Base-by-base conservation (phyloP, 2,113 vertebrate genomes). In the Bubalus kerabau region DNA sequence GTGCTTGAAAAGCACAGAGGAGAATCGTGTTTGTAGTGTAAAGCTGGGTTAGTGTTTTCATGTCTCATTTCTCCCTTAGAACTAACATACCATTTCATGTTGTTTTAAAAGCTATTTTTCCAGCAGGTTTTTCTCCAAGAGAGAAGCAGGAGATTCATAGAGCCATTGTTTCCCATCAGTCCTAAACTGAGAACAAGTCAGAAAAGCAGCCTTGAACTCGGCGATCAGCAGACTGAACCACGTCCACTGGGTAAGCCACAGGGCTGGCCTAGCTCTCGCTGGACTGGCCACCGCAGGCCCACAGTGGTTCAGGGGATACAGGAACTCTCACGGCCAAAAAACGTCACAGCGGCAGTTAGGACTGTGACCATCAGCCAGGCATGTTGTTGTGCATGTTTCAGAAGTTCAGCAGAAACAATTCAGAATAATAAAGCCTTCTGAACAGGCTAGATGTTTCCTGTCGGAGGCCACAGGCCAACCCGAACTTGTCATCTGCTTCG, bases 401-500 rank as follows among this genome's bases (percentile, higher is more conserved):
- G 71, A 90, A 90, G 26, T n/a, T n/a, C 86, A 90, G 81, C 95
- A 84, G 96, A 90, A 84, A 71, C 26, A 4, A 80, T 48, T 57
- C 3, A 15, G 89, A 56, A 60, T 21, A 91, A 91, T 16, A 23
- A 40, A 64, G 40, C 59, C 91, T 92, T 85, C 52, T 78, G 59
- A 85, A 78, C 40, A 50, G 81, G 57, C 64, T 48, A 15, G 62
- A 14, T 21, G 48, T 26, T 91, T 93, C 93, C 91, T 60, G 60
- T 93, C 13, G 5, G 87, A 81, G 83, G 78, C 78, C 59, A 26
- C 74, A 81, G 94, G 92, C 62, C 52, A 48, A 40, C 87, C 57
- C 11, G 0, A 46, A 62, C 57, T 24, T 36, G 3, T 40, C 82
- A 40, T n/a, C 84, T 10, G 52, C 81, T 57, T 26, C 15, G 21